Conservation (phyloP, 2,888 invertebrate genomes). For the Ornithoptera alexandrae region DNA sequence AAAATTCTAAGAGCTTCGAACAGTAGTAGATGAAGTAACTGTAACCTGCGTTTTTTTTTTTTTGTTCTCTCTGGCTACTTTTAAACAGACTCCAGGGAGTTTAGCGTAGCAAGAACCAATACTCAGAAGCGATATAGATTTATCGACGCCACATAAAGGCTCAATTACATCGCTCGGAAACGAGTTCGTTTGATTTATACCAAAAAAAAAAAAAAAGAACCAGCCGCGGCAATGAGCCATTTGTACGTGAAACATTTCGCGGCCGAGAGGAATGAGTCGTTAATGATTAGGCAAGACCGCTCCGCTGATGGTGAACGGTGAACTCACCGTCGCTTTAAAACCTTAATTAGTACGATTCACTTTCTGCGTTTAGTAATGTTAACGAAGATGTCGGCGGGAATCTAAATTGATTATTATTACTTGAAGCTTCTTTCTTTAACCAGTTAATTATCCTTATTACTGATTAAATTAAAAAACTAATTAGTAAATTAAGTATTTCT, state of each 20-base stretch:
- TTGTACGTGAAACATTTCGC: conserved; percentile 7
- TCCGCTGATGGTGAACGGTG: conserved; percentile 4
- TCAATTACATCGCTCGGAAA: conserved; percentile 11
- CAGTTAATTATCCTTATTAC: no score
- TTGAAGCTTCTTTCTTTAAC: no score
- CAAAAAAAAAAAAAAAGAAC: conserved; percentile 2
- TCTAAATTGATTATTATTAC: no score
- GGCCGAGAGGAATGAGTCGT: conserved; percentile 12
- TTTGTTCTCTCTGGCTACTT: no score
- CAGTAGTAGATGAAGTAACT: no score
- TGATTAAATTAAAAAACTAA: no score
- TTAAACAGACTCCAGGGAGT: no score
- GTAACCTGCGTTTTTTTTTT: no score
- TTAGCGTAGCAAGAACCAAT: background rate
- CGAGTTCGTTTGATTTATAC: background rate
- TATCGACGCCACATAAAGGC: conserved; percentile 9
- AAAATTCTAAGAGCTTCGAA: no score
- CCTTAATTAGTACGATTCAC: background rate
- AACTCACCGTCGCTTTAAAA: background rate
- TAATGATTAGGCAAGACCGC: conserved; percentile 20
- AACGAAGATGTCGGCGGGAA: background rate
- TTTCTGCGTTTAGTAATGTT: conserved; percentile 6
- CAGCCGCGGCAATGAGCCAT: conserved; percentile 4
- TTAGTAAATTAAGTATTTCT: no score
- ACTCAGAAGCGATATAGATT: conserved; percentile 12